phyloP scores from a whole-genome alignment of 2,797 vertebrate species.

The Linurgus olivaceus region DNA sequence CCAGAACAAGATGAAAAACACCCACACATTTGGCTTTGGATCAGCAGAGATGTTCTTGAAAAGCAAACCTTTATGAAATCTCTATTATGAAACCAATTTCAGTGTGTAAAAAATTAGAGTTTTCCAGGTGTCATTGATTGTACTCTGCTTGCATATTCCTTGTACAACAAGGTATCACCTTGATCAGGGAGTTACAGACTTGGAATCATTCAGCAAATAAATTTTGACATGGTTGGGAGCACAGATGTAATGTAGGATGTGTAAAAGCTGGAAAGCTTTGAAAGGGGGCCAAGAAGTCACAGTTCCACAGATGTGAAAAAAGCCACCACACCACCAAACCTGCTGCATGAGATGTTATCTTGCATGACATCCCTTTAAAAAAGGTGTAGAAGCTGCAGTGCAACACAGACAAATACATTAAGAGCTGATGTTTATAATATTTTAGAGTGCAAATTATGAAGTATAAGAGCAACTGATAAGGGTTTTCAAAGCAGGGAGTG shows the following conservation, averaged over 20 bases:
- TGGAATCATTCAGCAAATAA: not conserved
- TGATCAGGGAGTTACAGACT: not conserved
- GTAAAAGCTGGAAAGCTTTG: not conserved
- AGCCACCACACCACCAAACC: not conserved
- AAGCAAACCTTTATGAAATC: slow-evolving; percentile 20
- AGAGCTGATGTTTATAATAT: not conserved
- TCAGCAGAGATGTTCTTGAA: slow-evolving; percentile 8
- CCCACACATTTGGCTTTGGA: slow-evolving; percentile 33
- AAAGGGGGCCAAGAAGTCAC: not conserved
- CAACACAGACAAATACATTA: not conserved
- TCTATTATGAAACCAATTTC: not conserved
- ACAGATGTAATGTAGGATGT: not conserved
- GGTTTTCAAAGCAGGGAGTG: not conserved
- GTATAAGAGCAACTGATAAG: not conserved
- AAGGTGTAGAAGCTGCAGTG: not conserved
- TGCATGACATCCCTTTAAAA: not conserved
- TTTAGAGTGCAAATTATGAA: not conserved
- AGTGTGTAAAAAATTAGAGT: not conserved
- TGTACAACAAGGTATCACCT: not conserved
- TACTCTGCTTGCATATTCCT: not conserved
- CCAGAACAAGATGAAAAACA: not conserved
- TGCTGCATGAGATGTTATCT: not conserved
- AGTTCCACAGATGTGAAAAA: not conserved
- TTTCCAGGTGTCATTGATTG: not conserved
- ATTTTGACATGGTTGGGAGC: not conserved